Evolutionary conservation across 1,140 invertebrate species (phyloP), one percentile per base, ranked within the genome.

Genomic region (Calephelis nemesis): DNA sequence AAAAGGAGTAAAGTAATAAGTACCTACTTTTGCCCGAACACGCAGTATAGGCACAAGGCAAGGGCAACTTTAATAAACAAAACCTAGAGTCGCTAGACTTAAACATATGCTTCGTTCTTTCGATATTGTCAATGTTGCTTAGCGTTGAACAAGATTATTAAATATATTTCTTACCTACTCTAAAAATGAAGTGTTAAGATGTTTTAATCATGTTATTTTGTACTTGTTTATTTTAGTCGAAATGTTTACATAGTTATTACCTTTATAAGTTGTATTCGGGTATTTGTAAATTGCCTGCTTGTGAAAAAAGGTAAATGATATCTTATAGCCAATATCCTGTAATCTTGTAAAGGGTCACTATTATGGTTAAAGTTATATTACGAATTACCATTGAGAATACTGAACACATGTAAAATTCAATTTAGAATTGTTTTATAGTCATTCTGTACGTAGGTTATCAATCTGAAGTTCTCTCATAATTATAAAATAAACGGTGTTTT

Each of bases 401-500:
- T 82, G 76, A 72, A 85, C 69, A 74, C 78, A 58, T 88, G 82
- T 88, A 83, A 87, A 88, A 89, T 88, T 88, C 82, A 83, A 88
- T 67, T 89, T 91, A 90, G 89, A 88, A 88, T 90, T 84, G 80
- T 91, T 90, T 91, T 90, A 88, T 90, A 91, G 87, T 87, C 82
- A 92, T 90, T 92, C 87, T 91, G 85, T 92, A 92, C 83, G 90
- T 91, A 91, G 88, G 87, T 91, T 92, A 91, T 92, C 90, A 88
- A 92, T 92, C 88, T 91, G 90, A 92, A 90, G 88, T 92, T 92
- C 90, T 92, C 90, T 92, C 90, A 92, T 92, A 88, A 91, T 92
- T 92, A 92, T 92, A 91, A 92, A 92, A 92, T 92, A 92, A 92
- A 92, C 92, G 89, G 92, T 92, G 92, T 92, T 92, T 92, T 92